Percentiles rank a stretch among this genome's conserved stretches.
Evolutionary conservation across 2,797 vertebrate species (phyloP).

Genomic region (Oryzias dopingdopingensis): DNA sequence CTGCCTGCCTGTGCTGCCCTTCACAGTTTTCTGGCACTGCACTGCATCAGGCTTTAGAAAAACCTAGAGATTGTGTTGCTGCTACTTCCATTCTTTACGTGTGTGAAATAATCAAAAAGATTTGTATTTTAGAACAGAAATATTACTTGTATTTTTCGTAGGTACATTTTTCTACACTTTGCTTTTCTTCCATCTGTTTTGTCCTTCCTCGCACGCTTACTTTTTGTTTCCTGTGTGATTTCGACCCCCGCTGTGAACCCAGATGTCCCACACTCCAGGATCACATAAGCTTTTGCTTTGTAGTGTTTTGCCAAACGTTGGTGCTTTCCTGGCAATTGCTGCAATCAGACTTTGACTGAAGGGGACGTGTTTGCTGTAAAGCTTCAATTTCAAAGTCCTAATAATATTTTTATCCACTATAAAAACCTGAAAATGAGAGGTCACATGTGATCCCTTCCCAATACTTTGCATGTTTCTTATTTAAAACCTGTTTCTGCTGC

Average conservation of each 20-base stretch:
- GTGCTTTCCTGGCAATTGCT: conserved; percentile 53
- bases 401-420: not conserved
- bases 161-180: not conserved
- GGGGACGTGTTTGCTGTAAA: conserved; percentile 20
- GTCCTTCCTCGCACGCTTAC: conserved; percentile 39
- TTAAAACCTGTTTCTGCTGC: conserved; percentile 6
- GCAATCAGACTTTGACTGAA: conserved; percentile 30
- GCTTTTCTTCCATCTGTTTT: conserved; percentile 5
- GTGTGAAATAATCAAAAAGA: too few species aligned
- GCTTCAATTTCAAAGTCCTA: conserved; percentile 8
- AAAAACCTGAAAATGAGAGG: conserved; percentile 1
- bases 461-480: conserved; percentile 1
- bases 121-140: not conserved
- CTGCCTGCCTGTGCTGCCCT: conserved; percentile 42
- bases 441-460: not conserved
- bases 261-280: conserved; percentile 72
- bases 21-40: conserved; percentile 46
- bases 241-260: conserved; percentile 58
- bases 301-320: conserved; percentile 52
- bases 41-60: conserved; percentile 33
- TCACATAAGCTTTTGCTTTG: conserved; percentile 57
- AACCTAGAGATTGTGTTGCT: conserved; percentile 36
- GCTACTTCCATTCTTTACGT: conserved; percentile 19
- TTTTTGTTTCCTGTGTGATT: conserved; percentile 57
- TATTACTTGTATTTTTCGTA: conserved; percentile 9